These are phyloP conservation scores for Ictalurus punctatus DNA, from an alignment of 2,113 vertebrate species.

Conservation along the genomic window DNA sequence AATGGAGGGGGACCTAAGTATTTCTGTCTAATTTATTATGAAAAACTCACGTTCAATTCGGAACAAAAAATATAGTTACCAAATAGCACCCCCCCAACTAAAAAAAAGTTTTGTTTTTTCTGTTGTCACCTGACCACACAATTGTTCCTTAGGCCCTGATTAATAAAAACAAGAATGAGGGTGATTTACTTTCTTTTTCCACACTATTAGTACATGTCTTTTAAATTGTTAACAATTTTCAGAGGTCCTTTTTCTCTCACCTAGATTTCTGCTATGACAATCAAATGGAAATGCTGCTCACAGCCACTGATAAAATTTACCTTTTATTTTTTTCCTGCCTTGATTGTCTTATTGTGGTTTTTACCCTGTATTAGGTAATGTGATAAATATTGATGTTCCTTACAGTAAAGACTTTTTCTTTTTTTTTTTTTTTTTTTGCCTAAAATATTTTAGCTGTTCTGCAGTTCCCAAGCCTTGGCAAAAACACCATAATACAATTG, in stretches of 20 bases:
- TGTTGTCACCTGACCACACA: too few relatives aligned
- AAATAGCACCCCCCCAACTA: too few relatives aligned
- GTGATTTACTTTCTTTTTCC: background rate
- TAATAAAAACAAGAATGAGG: background rate
- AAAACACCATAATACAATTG: conserved; percentile 34
- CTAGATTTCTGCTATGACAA: conserved; percentile 46
- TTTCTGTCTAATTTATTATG: too few relatives aligned
- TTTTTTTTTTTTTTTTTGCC: conserved; percentile 33
- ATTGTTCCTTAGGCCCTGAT: too few relatives aligned
- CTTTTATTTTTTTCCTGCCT: conserved; percentile 68
- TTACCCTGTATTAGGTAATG: conserved; percentile 68
- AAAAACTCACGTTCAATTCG: too few relatives aligned
- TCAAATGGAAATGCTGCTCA: conserved; percentile 55
- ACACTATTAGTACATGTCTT: background rate
- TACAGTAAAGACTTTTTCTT: conserved; percentile 60
- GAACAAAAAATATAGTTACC: too few relatives aligned
- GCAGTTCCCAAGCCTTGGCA: conserved; percentile 32
- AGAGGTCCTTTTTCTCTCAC: background rate
- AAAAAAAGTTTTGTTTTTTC: too few relatives aligned
- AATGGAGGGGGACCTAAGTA: too few relatives aligned
- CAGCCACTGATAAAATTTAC: conserved; percentile 70
- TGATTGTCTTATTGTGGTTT: conserved; percentile 61
- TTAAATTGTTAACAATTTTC: background rate
- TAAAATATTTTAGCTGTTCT: conserved; percentile 54
- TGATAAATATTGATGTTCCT: conserved; percentile 77